Evolutionary conservation across 2,797 vertebrate genomes (phyloP), one percentile per base, ranked within the genome.

Genomic region (Acanthurus lineatus): DNA sequence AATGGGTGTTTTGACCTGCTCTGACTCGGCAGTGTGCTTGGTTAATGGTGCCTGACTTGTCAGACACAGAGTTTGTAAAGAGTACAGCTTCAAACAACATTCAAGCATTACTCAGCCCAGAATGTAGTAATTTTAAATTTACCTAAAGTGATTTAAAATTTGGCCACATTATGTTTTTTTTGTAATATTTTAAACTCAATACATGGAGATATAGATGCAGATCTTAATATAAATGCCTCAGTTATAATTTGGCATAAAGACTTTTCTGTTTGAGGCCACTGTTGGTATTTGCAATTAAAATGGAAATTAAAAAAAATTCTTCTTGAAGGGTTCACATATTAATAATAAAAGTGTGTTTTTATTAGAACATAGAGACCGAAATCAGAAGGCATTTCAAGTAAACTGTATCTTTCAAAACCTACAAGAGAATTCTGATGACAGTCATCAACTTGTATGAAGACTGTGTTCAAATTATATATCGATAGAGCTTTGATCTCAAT

Each of bases 31-130:
- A 82, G 88, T 93, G 85, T 90, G 86, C 88, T 91, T 63, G 3
- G 78, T 82, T 93, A 91, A 94, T 94, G 86, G 89, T 67, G 87
- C 92, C 90, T 93, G 92, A 93, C 90, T 87, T 85, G 79, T 78
- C 77, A 84, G 65, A 81, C 9, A 51, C 69, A 59, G 53, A 48
- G 71, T 71, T 76, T 72, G 51, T 58, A 67, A 52, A 48, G 66
- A 65, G 44, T 17, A 15, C 52, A 15, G 32, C 38, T 44, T 58
- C 47, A 56, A 77, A 60, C 22, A 57, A 68, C 67, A 56, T 14
- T 0, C 40, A 53, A 57, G 35, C 53, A 35, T 79, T 71, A 61
- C 54, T 80, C 70, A 51, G 38, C 22, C 53, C 73, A 73, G 22
- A 74, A 73, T 32, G 5, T 1, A 10, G 72, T 79, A 62, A 75